Percentiles rank a stretch among this genome's conserved stretches.
These are phyloP conservation scores for Dreissena rostriformis DNA, from an alignment of 1,140 invertebrate genomes.

Conservation along the genomic window DNA sequence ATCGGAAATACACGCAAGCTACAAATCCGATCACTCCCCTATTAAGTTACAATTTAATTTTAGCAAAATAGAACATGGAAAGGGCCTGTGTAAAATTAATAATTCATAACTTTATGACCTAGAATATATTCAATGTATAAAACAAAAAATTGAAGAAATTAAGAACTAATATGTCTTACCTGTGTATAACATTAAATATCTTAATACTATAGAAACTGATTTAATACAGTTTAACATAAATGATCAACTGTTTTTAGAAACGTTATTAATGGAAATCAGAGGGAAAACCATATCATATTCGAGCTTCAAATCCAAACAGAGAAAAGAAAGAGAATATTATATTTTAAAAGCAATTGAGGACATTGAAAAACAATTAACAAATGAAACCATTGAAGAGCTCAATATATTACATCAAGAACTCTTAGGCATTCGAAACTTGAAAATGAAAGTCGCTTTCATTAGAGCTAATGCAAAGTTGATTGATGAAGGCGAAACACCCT, in stretches of 20 bases:
- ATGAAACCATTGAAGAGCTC: no score
- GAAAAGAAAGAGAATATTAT: no score
- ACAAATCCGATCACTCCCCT: slow-evolving; percentile 11
- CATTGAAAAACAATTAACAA: no score
- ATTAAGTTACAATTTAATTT: slow-evolving; percentile 18
- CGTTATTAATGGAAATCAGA: slow-evolving; percentile 33
- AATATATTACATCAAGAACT: no score
- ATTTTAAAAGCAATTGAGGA: no score
- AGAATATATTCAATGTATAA: slow-evolving; percentile 11
- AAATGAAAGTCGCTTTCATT: no score
- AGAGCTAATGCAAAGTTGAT: no score
- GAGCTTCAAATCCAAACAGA: slow-evolving; percentile 4
- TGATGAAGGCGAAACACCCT: no score
- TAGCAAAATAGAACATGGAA: slow-evolving; percentile 39
- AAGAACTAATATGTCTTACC: slow-evolving; percentile 4
- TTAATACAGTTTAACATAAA: slow-evolving; percentile 21
- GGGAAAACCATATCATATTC: slow-evolving; percentile 37
- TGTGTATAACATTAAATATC: neutral
- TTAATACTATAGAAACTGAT: slow-evolving; percentile 20
- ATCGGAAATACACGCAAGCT: slow-evolving; percentile 38
- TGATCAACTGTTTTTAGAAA: slow-evolving; percentile 48
- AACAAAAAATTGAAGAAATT: neutral
- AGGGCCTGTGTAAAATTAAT: slow-evolving; percentile 51
- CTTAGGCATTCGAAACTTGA: no score
- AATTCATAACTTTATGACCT: slow-evolving; percentile 23